Conservation (phyloP, 2,797 vertebrate genomes). For the Chelon auratus region DNA sequence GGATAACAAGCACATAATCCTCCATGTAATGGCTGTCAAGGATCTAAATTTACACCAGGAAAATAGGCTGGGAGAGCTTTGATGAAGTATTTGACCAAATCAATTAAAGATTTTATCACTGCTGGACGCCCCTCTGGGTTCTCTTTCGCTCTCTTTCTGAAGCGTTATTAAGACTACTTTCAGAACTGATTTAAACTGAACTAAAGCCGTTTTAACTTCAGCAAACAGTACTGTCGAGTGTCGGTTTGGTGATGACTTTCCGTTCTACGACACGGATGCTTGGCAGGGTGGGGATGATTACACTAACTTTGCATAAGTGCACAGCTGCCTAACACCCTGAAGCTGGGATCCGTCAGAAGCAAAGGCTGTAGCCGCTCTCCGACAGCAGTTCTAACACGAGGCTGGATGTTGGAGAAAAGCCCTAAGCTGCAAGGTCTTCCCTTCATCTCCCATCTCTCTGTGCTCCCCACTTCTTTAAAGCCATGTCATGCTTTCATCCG, state of each 20-base stretch:
- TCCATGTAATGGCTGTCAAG: slow-evolving; percentile 47
- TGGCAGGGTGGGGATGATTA: slow-evolving; percentile 26
- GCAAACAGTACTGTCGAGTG: not conserved
- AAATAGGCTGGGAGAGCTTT: slow-evolving; percentile 33
- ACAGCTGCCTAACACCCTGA: slow-evolving; percentile 24
- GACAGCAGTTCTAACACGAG: slow-evolving; percentile 38
- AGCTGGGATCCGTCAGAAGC: slow-evolving; percentile 24
- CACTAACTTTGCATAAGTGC: slow-evolving; percentile 33
- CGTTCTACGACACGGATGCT: slow-evolving; percentile 19
- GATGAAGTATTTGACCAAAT: slow-evolving; percentile 50
- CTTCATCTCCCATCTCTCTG: slow-evolving; percentile 56
- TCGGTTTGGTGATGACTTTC: slow-evolving; percentile 16
- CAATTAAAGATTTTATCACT: slow-evolving; percentile 22
- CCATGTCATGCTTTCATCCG: slow-evolving; percentile 54
- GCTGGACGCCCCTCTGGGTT: not conserved
- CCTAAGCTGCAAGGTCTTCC: slow-evolving; percentile 28
- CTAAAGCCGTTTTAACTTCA: slow-evolving; percentile 16
- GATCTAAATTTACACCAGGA: slow-evolving; percentile 52
- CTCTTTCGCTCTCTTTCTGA: not conserved
- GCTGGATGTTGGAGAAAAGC: slow-evolving; percentile 39
- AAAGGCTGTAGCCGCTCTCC: slow-evolving; percentile 25
- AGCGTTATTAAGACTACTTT: slow-evolving; percentile 13
- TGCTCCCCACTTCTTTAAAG: slow-evolving; percentile 56
- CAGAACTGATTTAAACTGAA: slow-evolving; percentile 3
- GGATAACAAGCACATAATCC: slow-evolving; percentile 69